These are phyloP conservation scores for Heliothis virescens DNA, from an alignment of 1,140 invertebrate species.

Conservation along the genomic window DNA sequence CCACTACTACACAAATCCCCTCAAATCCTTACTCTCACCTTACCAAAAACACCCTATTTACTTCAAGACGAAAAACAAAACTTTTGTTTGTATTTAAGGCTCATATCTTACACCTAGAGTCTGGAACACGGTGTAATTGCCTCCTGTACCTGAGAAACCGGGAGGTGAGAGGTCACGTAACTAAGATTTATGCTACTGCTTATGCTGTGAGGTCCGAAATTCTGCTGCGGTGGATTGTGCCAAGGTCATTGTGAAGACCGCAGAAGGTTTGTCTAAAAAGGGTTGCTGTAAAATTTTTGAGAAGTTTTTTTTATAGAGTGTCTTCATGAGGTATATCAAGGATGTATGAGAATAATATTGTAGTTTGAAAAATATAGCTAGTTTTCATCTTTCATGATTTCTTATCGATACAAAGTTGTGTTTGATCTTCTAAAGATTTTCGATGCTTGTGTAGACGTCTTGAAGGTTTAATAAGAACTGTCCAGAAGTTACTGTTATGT, in stretches of 20 bases:
- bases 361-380: too few relatives aligned
- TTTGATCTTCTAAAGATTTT: too few relatives aligned
- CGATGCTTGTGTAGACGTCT: too few relatives aligned
- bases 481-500: too few relatives aligned
- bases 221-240: constrained; percentile 1
- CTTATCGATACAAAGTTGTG: too few relatives aligned
- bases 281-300: not conserved
- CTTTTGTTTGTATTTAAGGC: constrained; percentile 12
- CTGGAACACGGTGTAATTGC: constrained; percentile 34
- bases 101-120: constrained; percentile 20
- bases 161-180: constrained; percentile 36
- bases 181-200: constrained; percentile 39
- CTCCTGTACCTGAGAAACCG: constrained; percentile 12
- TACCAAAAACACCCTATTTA: not conserved
- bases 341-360: too few relatives aligned
- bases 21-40: not conserved
- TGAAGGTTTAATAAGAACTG: too few relatives aligned
- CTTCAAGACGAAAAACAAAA: not conserved
- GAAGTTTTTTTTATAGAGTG: too few relatives aligned
- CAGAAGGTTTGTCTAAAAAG: not conserved
- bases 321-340: too few relatives aligned
- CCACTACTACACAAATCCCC: not conserved
- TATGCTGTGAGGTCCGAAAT: constrained; percentile 41
- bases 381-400: too few relatives aligned
- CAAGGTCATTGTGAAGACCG: not conserved